Evolutionary conservation across 2,113 vertebrate species (phyloP).

Genomic region (Charina bottae): DNA sequence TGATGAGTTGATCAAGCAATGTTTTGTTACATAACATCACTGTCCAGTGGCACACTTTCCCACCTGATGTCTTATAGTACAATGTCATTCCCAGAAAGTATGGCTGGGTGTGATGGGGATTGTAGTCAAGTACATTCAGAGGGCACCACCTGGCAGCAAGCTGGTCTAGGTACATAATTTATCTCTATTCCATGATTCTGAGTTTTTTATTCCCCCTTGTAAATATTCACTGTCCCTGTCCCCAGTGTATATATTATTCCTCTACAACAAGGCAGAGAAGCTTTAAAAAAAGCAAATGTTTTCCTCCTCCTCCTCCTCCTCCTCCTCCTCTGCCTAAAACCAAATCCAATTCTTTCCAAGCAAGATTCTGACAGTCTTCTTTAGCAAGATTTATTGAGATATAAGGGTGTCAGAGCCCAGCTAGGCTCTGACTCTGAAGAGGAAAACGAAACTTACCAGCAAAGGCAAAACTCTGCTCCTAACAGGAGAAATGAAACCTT

Average conservation of each 20-base stretch:
- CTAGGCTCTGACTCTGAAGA: too few relatives aligned
- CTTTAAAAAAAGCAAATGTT: not conserved
- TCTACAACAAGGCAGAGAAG: not conserved
- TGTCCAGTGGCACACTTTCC: not conserved
- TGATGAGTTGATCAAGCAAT: not conserved
- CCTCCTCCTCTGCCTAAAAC: too few relatives aligned
- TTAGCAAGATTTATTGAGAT: too few relatives aligned
- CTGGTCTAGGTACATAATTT: not conserved
- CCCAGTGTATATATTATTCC: not conserved
- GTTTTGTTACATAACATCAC: not conserved
- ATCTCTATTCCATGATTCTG: not conserved
- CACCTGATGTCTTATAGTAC: not conserved
- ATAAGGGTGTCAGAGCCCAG: too few relatives aligned
- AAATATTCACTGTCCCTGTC: not conserved
- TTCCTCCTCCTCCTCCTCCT: not conserved
- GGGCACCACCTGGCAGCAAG: not conserved
- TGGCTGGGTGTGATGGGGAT: not conserved
- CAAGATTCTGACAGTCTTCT: too few relatives aligned
- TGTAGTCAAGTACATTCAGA: not conserved
- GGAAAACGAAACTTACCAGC: too few relatives aligned
- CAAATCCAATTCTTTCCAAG: too few relatives aligned
- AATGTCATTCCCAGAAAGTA: not conserved
- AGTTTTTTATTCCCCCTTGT: not conserved
- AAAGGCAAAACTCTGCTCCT: too few relatives aligned
- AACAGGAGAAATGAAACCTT: too few relatives aligned